phyloP scores from a whole-genome alignment of 2,113 vertebrate genomes.

The Fregata magnificens region DNA sequence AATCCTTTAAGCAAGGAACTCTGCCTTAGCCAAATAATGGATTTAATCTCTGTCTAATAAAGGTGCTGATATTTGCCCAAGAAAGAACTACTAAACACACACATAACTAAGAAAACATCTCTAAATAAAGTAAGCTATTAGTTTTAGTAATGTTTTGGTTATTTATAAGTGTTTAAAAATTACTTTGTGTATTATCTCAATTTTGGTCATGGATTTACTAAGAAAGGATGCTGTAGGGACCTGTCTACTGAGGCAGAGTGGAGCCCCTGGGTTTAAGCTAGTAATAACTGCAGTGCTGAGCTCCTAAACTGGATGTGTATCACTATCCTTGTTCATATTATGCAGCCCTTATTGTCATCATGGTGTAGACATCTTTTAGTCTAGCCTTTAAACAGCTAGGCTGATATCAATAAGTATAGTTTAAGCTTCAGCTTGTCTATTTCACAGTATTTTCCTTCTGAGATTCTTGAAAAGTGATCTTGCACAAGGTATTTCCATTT shows the following conservation, averaged over 20 bases:
- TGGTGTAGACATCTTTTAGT: not conserved
- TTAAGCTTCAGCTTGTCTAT: not conserved
- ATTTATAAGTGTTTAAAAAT: not conserved
- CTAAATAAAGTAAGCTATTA: not conserved
- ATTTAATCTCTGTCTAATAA: not conserved
- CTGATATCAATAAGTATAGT: not conserved
- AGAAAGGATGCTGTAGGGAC: not conserved
- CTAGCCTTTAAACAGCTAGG: not conserved
- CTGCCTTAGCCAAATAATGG: not conserved
- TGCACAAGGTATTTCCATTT: not conserved
- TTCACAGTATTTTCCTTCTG: not conserved
- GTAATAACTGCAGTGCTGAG: not conserved
- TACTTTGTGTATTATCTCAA: not conserved
- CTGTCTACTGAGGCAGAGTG: not conserved
- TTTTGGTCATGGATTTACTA: not conserved
- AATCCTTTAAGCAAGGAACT: not conserved
- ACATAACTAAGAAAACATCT: not conserved
- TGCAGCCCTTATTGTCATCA: not conserved
- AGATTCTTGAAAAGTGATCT: not conserved
- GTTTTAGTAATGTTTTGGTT: not conserved
- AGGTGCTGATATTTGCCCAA: not conserved
- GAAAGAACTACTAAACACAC: not conserved
- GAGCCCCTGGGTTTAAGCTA: not conserved
- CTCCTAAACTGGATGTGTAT: not conserved
- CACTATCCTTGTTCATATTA: not conserved